These are phyloP conservation scores for Oreotrochilus melanogaster DNA, from an alignment of 2,113 vertebrate species.

Conservation along the genomic window DNA sequence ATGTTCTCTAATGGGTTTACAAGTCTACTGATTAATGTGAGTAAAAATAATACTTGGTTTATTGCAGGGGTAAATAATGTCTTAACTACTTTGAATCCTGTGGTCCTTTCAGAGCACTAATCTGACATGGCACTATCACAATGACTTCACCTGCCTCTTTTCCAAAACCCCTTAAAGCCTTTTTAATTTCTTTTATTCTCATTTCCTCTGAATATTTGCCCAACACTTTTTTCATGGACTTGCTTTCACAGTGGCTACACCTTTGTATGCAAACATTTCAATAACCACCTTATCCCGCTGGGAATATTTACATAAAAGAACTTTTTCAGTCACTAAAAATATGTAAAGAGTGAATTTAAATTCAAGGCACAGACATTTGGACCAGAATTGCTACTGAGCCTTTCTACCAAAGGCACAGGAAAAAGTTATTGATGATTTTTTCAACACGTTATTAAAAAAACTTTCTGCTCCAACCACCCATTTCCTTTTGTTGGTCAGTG, in stretches of 20 bases:
- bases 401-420: not conserved
- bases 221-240: conserved; percentile 53
- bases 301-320: conserved; percentile 57
- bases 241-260: conserved; percentile 52
- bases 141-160: conserved; percentile 50
- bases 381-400: not conserved
- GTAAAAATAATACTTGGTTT: conserved; percentile 30
- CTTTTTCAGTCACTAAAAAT: conserved; percentile 34
- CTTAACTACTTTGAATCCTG: conserved; percentile 1
- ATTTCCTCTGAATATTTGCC: conserved; percentile 59
- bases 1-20: conserved; percentile 34
- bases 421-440: not conserved
- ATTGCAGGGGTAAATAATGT: conserved; percentile 29
- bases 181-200: conserved; percentile 32
- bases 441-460: not conserved
- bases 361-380: conserved; percentile 22
- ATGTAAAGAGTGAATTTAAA: conserved; percentile 34
- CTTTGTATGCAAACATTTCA: conserved; percentile 62
- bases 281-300: conserved; percentile 37
- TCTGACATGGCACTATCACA: conserved; percentile 61
- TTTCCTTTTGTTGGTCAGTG: not conserved
- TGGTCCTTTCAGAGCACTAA: conserved; percentile 42
- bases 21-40: conserved; percentile 56
- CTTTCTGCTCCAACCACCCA: not conserved
- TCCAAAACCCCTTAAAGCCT: not conserved